Evolutionary conservation across 37 sponge, comb jelly and placozoan genomes (phyloP), one percentile per base, ranked within the genome.

Genomic region (Cliona cf. orientalis): DNA sequence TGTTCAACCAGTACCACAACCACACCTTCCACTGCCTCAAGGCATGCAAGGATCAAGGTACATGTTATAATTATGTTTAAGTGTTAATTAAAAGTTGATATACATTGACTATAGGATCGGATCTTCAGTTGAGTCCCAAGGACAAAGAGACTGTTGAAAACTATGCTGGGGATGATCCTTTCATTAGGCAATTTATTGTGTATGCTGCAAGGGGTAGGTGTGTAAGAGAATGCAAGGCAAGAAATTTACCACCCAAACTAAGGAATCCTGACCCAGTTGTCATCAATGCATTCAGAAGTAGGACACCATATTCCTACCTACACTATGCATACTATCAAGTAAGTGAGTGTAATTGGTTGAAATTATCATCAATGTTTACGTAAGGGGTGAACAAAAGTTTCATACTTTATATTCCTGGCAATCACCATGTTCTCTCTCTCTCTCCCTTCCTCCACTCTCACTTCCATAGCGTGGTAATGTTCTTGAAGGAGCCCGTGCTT

Each of bases 301-400:
- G 74, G 2, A 39, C 35, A 26, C 79, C 80, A 0, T 93, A 89
- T 59, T 76, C 84, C 33, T 93, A 80, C 53, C 86, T 93, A 6
- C 93, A 93, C 45, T 93, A 56, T 70, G 53, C 90, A 11, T 89
- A 89, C 66, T 93, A 87, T 66, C 72, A 91, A 79, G 90, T 89
- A 53, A 31, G 67, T 44, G 25, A 4, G 9, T 79, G 34, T 49
- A 12, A 19, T 25, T 53, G 14, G 32, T 3, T 72, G 33, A 22
- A 72, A 22, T 67, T 5, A 37, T 3, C 21, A 67, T 9, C 36
- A 33, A 67, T 37, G 37, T 9, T 67, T 4, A 9, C 33, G 21
- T 67, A 17, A 37, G 40, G 31, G 21, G 19, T 67, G 5, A 21
- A 67, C 39, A 67, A 36, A 7, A 36, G 55, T 17, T 19, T 17